phyloP scores from a whole-genome alignment of 2,113 vertebrate species.

The Engraulis encrasicolus region DNA sequence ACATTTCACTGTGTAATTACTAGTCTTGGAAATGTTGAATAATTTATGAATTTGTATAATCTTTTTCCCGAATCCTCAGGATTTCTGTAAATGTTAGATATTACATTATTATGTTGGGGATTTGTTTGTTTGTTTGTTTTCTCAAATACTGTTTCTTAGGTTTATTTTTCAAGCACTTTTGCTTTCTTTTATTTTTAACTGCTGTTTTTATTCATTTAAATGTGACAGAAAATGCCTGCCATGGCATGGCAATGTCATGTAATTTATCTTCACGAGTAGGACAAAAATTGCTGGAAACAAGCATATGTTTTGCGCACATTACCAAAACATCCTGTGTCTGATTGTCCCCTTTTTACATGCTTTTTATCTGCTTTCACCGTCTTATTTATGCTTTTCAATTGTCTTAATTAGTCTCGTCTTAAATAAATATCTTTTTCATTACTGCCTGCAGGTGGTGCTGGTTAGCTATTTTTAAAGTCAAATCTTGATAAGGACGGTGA shows the following conservation, averaged over 20 bases:
- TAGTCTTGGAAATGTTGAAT: not conserved
- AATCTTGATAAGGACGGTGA: not conserved
- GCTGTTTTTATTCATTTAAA: not conserved
- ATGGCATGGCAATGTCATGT: not conserved
- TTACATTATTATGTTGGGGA: not conserved
- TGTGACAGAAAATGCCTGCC: not conserved
- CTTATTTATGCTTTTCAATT: not conserved
- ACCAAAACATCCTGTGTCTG: not conserved
- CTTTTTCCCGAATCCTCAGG: not conserved
- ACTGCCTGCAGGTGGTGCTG: not conserved
- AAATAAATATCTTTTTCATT: not conserved
- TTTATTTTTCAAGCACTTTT: too few relatives aligned
- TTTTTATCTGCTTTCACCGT: not conserved
- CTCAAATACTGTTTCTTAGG: not conserved
- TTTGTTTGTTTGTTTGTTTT: not conserved
- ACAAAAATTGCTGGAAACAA: not conserved
- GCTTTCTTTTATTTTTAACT: not conserved
- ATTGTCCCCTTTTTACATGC: not conserved
- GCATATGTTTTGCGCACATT: not conserved
- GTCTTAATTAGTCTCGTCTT: not conserved
- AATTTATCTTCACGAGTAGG: not conserved
- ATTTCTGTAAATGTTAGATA: not conserved
- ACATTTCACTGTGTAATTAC: not conserved
- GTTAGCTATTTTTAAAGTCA: not conserved
- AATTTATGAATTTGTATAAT: not conserved